Percentiles rank a stretch among this genome's conserved stretches.
phyloP scores from a whole-genome alignment of 1,140 invertebrate genomes.

The Trichogramma pretiosum region DNA sequence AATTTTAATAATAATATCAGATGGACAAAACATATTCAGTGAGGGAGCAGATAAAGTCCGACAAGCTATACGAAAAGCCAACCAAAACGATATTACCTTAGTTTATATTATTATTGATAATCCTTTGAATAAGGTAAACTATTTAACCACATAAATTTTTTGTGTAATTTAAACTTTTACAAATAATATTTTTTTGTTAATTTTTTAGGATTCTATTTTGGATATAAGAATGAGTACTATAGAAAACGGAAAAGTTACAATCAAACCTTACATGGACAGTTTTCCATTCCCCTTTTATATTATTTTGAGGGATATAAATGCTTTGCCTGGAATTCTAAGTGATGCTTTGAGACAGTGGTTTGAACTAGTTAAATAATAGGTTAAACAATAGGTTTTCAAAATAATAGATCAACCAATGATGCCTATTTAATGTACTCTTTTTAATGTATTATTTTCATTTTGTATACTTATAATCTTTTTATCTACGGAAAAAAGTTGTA shows the following conservation, averaged over 20 bases:
- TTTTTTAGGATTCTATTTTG: conserved; percentile 75
- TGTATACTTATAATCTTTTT: no score
- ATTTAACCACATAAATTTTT: background rate
- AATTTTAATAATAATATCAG: conserved; percentile 84
- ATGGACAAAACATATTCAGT: conserved; percentile 87
- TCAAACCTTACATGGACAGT: conserved; percentile 78
- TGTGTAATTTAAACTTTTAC: background rate
- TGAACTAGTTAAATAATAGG: conserved; percentile 88
- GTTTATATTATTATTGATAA: conserved; percentile 95
- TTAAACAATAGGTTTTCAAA: no score
- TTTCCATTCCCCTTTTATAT: conserved; percentile 99
- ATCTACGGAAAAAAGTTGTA: no score
- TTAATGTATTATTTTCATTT: no score
- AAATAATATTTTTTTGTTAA: conserved; percentile 17
- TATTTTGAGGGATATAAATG: conserved; percentile 79
- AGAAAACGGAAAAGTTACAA: conserved; percentile 52
- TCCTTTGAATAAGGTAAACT: conserved; percentile 71
- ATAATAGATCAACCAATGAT: no score
- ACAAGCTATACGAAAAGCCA: conserved; percentile 70
- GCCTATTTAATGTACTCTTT: no score
- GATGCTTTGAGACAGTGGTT: conserved; percentile 98
- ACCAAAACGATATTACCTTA: conserved; percentile 76
- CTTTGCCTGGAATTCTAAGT: conserved; percentile 80
- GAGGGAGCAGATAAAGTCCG: conserved; percentile 74
- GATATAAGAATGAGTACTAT: conserved; percentile 77